Evolutionary conservation across 2,797 vertebrate species (phyloP), one percentile per base, ranked within the genome.

Genomic region (Acrocephalus scirpaceus): DNA sequence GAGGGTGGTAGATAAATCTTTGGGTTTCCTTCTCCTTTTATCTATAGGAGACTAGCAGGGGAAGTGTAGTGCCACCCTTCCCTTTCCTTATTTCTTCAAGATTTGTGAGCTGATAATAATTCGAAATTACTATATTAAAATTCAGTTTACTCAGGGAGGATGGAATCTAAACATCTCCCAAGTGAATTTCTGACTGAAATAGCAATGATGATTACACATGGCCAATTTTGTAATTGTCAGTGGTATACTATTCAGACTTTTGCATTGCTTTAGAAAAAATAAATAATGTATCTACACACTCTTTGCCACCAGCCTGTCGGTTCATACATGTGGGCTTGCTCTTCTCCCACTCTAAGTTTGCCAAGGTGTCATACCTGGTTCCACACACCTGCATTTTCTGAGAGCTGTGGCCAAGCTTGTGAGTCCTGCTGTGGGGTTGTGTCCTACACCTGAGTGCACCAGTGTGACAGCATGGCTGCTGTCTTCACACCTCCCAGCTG

Each of bases 11-110:
- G 69, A 61, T 10, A 71, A 62, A 64, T 27, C 26, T 19, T 1
- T 65, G 2, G 13, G 21, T 88, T 93, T 95, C 57, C 40, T 89
- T 80, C 81, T 86, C 17, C 21, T 86, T 72, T 85, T 80, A 96
- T 76, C 38, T 87, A 16, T 9, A 85, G 50, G 26, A 67, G 18
- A 38, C 30, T 56, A 81, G 75, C 57, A 89, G 57, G 34, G 74
- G 65, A 95, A 93, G 34, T 56, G 48, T 57, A 90, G 72, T 72
- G 72, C 54, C 84, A 85, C 84, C 72, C 87, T 96, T 96, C 81
- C 75, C 50, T 86, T 97, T 96, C 81, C 89, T 93, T 95, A 83
- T 93, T 92, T 91, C 69, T 89, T 71, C 57, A 83, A 88, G 75
- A 91, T 94, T 78, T 86, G 4, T 20, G n/a, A 88, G 13, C 48